These are phyloP conservation scores for Eupristina koningsbergeri DNA, from an alignment of 1,140 invertebrate genomes.

Conservation along the genomic window DNA sequence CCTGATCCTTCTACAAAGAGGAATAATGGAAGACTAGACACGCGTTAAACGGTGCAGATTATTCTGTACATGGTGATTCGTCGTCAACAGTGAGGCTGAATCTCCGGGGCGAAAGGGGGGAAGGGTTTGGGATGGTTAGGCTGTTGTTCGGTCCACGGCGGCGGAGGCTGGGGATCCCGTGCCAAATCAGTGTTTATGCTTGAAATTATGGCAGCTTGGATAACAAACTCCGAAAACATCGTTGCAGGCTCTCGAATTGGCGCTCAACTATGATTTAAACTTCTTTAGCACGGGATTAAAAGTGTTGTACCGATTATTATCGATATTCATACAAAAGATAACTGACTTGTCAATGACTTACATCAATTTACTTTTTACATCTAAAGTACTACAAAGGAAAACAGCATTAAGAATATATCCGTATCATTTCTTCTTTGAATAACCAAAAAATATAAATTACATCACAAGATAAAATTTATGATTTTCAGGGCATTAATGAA, in stretches of 20 bases:
- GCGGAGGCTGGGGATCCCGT: constrained; percentile 44
- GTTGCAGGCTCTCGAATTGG: constrained; percentile 10
- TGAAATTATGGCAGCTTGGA: constrained; percentile 62
- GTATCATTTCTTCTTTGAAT: no score
- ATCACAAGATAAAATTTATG: no score
- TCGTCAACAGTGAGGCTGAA: not conserved
- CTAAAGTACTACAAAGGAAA: no score
- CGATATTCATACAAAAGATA: not conserved
- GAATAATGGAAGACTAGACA: constrained; percentile 54
- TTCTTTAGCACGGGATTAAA: not conserved
- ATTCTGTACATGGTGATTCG: constrained; percentile 50
- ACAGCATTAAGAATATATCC: not conserved
- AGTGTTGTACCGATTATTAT: not conserved
- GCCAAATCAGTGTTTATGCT: constrained; percentile 67
- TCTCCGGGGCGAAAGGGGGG: not conserved
- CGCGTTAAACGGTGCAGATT: constrained; percentile 60
- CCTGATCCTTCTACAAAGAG: no score
- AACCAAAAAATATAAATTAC: no score
- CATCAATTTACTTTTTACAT: not conserved
- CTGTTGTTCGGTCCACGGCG: not conserved
- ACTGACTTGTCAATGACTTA: not conserved
- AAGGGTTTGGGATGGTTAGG: not conserved
- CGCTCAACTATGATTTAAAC: not conserved
- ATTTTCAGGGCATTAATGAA: no score
- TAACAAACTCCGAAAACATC: constrained; percentile 63